Percentiles rank a stretch among this genome's conserved stretches.
Conservation (phyloP, 1,140 invertebrate species). For the Drosophila eugracilis region DNA sequence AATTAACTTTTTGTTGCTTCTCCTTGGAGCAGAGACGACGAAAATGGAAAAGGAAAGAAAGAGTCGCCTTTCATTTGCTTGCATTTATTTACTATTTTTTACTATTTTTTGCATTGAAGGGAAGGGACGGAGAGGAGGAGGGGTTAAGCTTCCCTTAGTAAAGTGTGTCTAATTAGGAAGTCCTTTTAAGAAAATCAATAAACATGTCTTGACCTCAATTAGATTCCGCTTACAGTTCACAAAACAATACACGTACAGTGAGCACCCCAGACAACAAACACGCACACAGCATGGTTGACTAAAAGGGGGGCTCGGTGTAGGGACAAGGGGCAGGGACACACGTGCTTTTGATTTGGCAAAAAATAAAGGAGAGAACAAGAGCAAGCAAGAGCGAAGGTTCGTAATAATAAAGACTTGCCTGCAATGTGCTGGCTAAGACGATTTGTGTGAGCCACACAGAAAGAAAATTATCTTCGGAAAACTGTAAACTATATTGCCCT, state of each 20-base stretch:
- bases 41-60: slow-evolving; percentile 12
- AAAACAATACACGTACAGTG: slow-evolving; percentile 71
- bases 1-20: slow-evolving; percentile 66
- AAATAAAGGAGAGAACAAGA: slow-evolving; percentile 30
- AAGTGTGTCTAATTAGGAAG: slow-evolving; percentile 82
- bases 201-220: slow-evolving; percentile 83
- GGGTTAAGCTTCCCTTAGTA: slow-evolving; percentile 34
- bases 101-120: slow-evolving; percentile 30
- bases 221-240: slow-evolving; percentile 81
- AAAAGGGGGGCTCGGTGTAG: not conserved
- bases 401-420: slow-evolving; percentile 69
- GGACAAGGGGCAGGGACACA: slow-evolving; percentile 40
- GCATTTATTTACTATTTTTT: slow-evolving; percentile 28
- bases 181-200: slow-evolving; percentile 83
- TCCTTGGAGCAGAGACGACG: slow-evolving; percentile 3
- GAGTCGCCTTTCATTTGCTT: slow-evolving; percentile 8
- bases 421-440: slow-evolving; percentile 64
- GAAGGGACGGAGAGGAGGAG: not conserved
- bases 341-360: slow-evolving; percentile 72
- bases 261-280: slow-evolving; percentile 75
- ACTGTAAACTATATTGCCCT: not conserved
- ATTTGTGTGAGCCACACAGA: slow-evolving; percentile 45
- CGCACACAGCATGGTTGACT: slow-evolving; percentile 34
- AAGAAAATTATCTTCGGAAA: not conserved
- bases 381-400: slow-evolving; percentile 26